These are phyloP conservation scores for Butorides virescens DNA, from an alignment of 2,113 vertebrate genomes.

Conservation along the genomic window DNA sequence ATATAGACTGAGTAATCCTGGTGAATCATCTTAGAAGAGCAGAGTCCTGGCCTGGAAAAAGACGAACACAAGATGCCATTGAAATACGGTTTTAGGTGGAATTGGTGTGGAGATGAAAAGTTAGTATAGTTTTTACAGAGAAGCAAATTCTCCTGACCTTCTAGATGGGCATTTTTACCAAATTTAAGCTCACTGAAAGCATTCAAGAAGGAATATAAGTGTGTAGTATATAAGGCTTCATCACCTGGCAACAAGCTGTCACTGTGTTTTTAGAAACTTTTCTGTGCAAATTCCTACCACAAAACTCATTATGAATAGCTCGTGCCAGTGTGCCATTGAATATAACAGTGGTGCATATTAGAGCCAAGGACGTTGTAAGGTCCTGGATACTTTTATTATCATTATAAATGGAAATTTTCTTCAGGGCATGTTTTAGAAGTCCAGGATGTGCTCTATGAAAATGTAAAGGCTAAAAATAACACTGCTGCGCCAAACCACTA, in stretches of 20 bases:
- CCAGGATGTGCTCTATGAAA: not conserved
- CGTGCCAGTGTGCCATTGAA: not conserved
- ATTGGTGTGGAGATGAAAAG: not conserved
- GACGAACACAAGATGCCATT: not conserved
- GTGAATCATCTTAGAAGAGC: not conserved
- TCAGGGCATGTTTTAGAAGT: not conserved
- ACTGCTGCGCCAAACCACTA: not conserved
- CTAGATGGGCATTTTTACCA: not conserved
- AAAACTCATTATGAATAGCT: not conserved
- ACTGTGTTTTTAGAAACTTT: not conserved
- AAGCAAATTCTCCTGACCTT: not conserved
- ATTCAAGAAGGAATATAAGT: not conserved
- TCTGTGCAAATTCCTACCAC: not conserved
- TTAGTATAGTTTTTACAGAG: not conserved
- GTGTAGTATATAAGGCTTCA: not conserved
- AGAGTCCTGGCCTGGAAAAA: not conserved
- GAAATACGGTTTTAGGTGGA: not conserved
- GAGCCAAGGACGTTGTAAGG: not conserved
- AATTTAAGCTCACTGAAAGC: not conserved
- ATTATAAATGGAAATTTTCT: conserved; percentile 11
- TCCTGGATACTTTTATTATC: not conserved
- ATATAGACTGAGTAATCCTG: not conserved
- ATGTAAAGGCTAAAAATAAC: conserved; percentile 41
- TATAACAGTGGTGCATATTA: not conserved
- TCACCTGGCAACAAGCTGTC: not conserved